Percentiles rank a stretch among this genome's conserved stretches.
Conservation (phyloP, 2,113 vertebrate species). For the Gymnarchus niloticus region DNA sequence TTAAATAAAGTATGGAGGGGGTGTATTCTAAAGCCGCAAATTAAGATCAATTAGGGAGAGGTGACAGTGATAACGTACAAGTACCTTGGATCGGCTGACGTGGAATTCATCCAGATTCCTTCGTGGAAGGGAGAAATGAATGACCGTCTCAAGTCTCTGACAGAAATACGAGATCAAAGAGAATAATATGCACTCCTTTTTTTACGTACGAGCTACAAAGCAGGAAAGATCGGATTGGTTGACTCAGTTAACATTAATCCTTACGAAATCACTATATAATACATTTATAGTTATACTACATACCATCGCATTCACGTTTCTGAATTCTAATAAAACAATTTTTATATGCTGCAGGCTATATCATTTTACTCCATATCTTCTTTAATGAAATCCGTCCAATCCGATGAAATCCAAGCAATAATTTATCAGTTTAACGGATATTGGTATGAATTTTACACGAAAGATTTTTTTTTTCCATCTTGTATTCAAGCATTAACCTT, state of each 20-base stretch:
- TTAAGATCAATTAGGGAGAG: constrained; percentile 44
- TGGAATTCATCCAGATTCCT: constrained; percentile 39
- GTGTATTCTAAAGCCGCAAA: constrained; percentile 41
- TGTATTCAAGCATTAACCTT: not conserved
- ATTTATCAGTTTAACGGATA: not conserved
- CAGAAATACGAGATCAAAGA: not conserved
- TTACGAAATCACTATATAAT: not conserved
- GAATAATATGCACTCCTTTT: constrained; percentile 19
- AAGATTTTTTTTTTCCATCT: not conserved
- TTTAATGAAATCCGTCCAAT: not conserved
- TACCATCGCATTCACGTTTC: too few species aligned
- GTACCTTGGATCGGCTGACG: constrained; percentile 30
- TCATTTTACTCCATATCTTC: not conserved
- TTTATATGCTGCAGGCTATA: not conserved
- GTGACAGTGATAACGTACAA: constrained; percentile 37
- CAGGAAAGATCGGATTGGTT: not conserved
- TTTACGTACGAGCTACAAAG: not conserved
- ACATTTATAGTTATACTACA: not conserved
- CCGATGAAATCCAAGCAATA: not conserved
- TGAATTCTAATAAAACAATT: not conserved
- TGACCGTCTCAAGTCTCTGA: not conserved
- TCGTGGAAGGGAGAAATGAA: constrained; percentile 12
- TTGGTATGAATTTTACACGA: not conserved
- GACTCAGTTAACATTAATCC: not conserved
- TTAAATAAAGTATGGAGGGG: constrained; percentile 34